A percentile compares a stretch with the other conserved stretches of the same genome.
Conservation (phyloP, 2,888 invertebrate species). For the Hecatera dysodea region DNA sequence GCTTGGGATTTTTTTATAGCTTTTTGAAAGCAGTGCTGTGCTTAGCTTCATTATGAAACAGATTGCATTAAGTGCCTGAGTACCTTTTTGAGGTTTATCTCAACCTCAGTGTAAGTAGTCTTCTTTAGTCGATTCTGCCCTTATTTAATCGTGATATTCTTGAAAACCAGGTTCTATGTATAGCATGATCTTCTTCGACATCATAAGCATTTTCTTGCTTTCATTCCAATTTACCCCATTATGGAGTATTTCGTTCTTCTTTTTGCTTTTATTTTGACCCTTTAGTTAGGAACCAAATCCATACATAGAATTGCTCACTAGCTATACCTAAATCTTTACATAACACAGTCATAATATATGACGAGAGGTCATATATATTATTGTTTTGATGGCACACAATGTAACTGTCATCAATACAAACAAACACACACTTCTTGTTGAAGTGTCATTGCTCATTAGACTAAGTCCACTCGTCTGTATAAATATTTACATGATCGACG, state of each 20-base stretch:
- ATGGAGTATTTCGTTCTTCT: neutral
- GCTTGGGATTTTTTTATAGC: too few relatives aligned
- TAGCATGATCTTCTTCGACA: neutral
- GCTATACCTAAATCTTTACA: neutral
- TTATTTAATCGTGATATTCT: too few relatives aligned
- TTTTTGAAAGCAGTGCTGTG: too few relatives aligned
- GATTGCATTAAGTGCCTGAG: too few relatives aligned
- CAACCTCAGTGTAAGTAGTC: too few relatives aligned
- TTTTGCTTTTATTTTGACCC: neutral
- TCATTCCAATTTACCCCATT: neutral
- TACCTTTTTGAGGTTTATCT: too few relatives aligned
- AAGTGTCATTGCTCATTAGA: slow-evolving; percentile 16
- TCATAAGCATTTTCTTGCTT: neutral
- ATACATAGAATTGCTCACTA: neutral
- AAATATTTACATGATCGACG: slow-evolving; percentile 31
- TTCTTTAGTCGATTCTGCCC: too few relatives aligned
- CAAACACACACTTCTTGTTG: slow-evolving; percentile 19
- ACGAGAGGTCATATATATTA: slow-evolving; percentile 19
- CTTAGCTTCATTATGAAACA: too few relatives aligned
- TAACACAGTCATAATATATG: neutral
- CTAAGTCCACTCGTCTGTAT: slow-evolving; percentile 14
- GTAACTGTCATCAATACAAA: slow-evolving; percentile 13
- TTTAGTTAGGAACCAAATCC: neutral
- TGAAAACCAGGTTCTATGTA: too few relatives aligned
- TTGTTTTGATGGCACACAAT: slow-evolving; percentile 14